These are phyloP conservation scores for Parascotia fuliginaria DNA, from an alignment of 2,888 invertebrate genomes.

Conservation along the genomic window DNA sequence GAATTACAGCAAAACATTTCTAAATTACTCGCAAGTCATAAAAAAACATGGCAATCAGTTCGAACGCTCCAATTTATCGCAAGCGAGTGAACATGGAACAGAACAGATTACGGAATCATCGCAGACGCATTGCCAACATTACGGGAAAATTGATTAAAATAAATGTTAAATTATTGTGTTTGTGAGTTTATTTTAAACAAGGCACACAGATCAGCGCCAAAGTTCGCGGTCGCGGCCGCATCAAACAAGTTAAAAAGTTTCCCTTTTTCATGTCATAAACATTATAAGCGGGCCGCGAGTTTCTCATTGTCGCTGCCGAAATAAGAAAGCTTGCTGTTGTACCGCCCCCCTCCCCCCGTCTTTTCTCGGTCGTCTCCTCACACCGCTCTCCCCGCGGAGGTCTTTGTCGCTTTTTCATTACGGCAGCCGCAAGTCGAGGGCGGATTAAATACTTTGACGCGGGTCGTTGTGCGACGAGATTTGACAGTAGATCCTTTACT, in stretches of 20 bases:
- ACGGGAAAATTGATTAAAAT: constrained; percentile 7
- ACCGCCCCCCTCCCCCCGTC: background rate
- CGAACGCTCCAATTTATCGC: constrained; percentile 13
- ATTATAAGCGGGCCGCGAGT: constrained; percentile 32
- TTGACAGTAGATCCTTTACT: constrained; percentile 16
- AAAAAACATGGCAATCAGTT: constrained; percentile 14
- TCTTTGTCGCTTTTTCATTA: constrained; percentile 54
- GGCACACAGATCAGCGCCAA: too few species aligned
- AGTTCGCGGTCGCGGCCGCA: background rate
- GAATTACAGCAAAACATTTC: constrained; percentile 9
- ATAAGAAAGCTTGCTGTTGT: constrained; percentile 19
- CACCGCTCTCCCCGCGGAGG: constrained; percentile 11
- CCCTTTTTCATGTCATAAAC: constrained; percentile 23
- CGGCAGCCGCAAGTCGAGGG: constrained; percentile 35
- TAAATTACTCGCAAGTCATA: constrained; percentile 13
- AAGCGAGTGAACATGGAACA: constrained; percentile 16
- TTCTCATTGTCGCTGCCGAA: constrained; percentile 34
- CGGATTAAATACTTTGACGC: constrained; percentile 55
- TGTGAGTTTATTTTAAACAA: constrained; percentile 19
- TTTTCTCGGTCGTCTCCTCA: background rate
- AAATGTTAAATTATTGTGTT: constrained; percentile 23
- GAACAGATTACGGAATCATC: constrained; percentile 10
- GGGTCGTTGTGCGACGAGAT: constrained; percentile 29
- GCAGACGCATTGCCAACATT: constrained; percentile 7
- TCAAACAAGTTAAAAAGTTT: constrained; percentile 37